These are phyloP conservation scores for Brachyopa scutellaris DNA, from an alignment of 2,888 invertebrate species.

Conservation along the genomic window DNA sequence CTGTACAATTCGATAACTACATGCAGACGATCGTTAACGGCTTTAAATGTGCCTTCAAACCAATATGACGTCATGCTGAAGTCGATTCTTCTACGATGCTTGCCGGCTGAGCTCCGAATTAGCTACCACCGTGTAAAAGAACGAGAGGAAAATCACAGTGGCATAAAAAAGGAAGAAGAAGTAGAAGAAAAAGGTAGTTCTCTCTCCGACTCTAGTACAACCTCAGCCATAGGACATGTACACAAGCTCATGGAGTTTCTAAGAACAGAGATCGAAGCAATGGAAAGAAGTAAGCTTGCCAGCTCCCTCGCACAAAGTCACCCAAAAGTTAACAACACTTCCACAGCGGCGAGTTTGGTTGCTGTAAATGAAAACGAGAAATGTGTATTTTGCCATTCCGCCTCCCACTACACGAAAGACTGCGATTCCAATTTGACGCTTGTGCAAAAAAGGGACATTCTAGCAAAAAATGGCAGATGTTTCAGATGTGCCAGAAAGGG, in stretches of 20 bases:
- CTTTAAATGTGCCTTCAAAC: conserved; percentile 11
- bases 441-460: neutral
- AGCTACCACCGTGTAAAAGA: conserved; percentile 27
- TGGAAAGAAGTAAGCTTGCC: conserved; percentile 6
- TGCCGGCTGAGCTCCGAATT: neutral
- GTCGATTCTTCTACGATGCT: conserved; percentile 5
- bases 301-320: neutral
- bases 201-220: neutral
- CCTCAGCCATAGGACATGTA: neutral
- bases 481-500: conserved; percentile 12
- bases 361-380: conserved; percentile 7
- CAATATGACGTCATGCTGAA: conserved; percentile 25
- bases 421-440: neutral
- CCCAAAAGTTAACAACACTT: neutral
- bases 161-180: neutral
- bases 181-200: neutral
- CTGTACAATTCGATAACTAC: conserved; percentile 7
- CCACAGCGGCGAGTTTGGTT: conserved; percentile 10
- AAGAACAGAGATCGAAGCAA: conserved; percentile 6
- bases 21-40: conserved; percentile 16
- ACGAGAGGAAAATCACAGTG: neutral
- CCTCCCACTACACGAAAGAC: neutral
- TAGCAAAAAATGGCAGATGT: conserved; percentile 2
- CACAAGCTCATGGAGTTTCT: conserved; percentile 2
- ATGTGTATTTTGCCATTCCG: conserved; percentile 6